Evolutionary conservation across 30 jellyfish, hydroid and myxozoan genomes (phyloP), one percentile per base, ranked within the genome.

Genomic region (Pelagia noctiluca): DNA sequence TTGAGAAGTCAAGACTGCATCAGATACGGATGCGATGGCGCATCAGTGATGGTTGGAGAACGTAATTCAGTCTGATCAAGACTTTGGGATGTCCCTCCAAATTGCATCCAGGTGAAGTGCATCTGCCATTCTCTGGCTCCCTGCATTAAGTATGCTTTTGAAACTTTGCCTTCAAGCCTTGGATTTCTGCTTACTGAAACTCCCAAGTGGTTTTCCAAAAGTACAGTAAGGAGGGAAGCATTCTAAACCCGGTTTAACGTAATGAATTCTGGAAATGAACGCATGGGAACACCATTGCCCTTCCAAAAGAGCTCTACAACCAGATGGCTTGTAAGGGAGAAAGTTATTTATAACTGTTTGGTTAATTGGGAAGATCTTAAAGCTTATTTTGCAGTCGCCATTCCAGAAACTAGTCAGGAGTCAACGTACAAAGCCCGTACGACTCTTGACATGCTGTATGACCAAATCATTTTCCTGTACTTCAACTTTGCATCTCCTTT

Each of bases 281-380:
- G 57, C 57, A 42, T 42, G 57, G 57, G 57, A 42, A 42, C 57
- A 42, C 57, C 57, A 42, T 30, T 82, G 35, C 93, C 92, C 33
- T 82, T 82, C 50, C 90, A 82, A 70, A 82, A 82, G 34, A 23
- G 54, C 21, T 71, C 92, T 57, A 35, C 61, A 11, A 82, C 90
- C n/a, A n/a, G 93, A 29, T 82, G 93, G 92, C 90, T 81, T 57
- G 90, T 73, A 28, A 77, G 97, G 26, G 95, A 95, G 37, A 88
- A 88, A 57, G 80, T 88, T 26, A 38, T 87, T 48, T 71, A 29
- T 35, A 87, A 78, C 74, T 76, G 81, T 47, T 35, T 87, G 73
- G 31, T 87, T 29, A 87, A 78, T 47, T 87, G 96, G 96, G 93
- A 87, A 49, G 96, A 69, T 64, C 76, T 87, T n/a, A 87, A 87